Evolutionary conservation across 2,888 invertebrate species (phyloP), one percentile per base, ranked within the genome.

Genomic region (Agrochola lychnidis): DNA sequence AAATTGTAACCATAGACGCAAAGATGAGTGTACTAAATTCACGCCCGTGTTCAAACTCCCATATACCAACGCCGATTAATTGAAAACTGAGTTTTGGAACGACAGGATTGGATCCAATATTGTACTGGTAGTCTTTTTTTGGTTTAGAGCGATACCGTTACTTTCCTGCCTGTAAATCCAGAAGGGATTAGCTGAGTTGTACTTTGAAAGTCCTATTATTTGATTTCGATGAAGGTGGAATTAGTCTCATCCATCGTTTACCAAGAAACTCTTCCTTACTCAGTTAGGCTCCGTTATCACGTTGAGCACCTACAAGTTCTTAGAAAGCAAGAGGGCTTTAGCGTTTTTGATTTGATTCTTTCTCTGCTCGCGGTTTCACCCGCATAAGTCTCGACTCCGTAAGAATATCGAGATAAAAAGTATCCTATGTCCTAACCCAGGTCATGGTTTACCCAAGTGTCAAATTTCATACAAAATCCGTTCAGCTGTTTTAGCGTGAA

Each of bases 51-150:
- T 51, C 48, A 61, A 40, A 66, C 59, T 69, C 59, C 56, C n/a
- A n/a, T 19, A 79, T 63, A n/a, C 16, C 36, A n/a, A 25, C 25
- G 6, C 45, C 66, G 40, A 80, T 68, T 81, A 81, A 71, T 76
- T 71, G 67, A 62, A 67, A 68, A 70, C 45, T 53, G 36, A 53
- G 56, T 71, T 81, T 81, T 62, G 56, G 36, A 64, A 71, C 40
- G 61, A 25, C 40, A 48, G 59, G 25, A 53, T 59, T 64, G 62
- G 40, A 57, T 62, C n/a, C 64, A 62, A 83, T 79, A 70, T 70
- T 57, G 83, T 53, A 19, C 40, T 5, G 16, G 7, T 19, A 4
- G 25, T 64, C 61, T 64, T 79, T 72, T 66, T 36, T 64, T 48
- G 45, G 30, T 48, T 59, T 48, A 22, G 42, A 30, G 30, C 3